Evolutionary conservation across 2,113 vertebrate genomes (phyloP).

Genomic region (Dicaeum eximium): DNA sequence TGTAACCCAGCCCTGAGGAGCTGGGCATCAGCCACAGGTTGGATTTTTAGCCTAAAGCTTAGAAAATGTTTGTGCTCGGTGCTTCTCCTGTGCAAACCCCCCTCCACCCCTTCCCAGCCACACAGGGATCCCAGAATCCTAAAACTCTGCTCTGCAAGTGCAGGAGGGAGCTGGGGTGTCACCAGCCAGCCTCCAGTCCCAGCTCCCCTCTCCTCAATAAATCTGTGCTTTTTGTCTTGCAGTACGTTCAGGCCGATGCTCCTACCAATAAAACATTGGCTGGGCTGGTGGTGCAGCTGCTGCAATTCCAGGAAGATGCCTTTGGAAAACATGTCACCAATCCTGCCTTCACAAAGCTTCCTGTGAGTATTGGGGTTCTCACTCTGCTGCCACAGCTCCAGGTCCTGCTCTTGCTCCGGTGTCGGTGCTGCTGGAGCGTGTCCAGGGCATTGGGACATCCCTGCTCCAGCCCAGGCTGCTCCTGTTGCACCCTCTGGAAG

Average conservation of each 20-base stretch:
- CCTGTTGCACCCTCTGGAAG: accelerated
- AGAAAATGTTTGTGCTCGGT: neutral
- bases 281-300: conserved; percentile 91
- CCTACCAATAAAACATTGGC: conserved; percentile 93
- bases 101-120: neutral
- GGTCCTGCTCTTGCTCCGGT: neutral
- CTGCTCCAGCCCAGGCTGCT: too few relatives aligned
- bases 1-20: accelerated
- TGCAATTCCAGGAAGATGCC: conserved; percentile 97
- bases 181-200: accelerated
- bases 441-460: accelerated
- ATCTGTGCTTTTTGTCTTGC: neutral
- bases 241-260: conserved; percentile 96
- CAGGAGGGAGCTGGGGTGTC: neutral
- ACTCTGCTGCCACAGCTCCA: accelerated
- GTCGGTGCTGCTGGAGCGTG: accelerated
- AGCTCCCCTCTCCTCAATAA: neutral
- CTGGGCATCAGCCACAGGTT: neutral
- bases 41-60: neutral
- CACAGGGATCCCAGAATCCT: neutral
- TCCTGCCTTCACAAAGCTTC: conserved; percentile 95
- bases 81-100: neutral
- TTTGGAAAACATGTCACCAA: conserved; percentile 97
- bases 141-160: accelerated
- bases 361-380: conserved; percentile 75